Percentiles rank a stretch among this genome's conserved stretches.
Evolutionary conservation across 1,140 invertebrate species (phyloP).

Genomic region (Ericerus pela): DNA sequence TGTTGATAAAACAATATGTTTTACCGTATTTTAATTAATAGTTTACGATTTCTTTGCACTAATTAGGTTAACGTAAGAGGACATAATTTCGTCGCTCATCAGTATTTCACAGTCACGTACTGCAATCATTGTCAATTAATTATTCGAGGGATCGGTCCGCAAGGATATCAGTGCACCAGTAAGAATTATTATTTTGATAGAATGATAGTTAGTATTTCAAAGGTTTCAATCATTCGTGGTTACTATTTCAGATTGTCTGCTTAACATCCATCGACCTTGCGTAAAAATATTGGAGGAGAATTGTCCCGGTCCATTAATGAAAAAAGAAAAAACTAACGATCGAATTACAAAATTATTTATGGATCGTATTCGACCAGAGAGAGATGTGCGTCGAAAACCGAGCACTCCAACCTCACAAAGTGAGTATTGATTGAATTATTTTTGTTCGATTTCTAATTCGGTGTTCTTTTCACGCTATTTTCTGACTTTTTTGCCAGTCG

Average conservation of each 20-base stretch:
- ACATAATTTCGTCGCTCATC: slow-evolving; percentile 76
- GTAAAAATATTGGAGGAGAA: slow-evolving; percentile 65
- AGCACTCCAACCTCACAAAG: slow-evolving; percentile 33
- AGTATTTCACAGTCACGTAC: slow-evolving; percentile 74
- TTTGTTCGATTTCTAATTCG: not conserved
- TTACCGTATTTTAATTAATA: not conserved
- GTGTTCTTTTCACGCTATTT: not conserved
- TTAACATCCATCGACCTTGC: slow-evolving; percentile 76
- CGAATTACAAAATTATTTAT: slow-evolving; percentile 59
- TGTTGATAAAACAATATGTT: not conserved
- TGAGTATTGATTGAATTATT: slow-evolving; percentile 25
- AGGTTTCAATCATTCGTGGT: not conserved
- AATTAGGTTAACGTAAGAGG: slow-evolving; percentile 53
- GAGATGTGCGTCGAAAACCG: slow-evolving; percentile 35
- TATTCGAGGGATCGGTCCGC: slow-evolving; percentile 84
- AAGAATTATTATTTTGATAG: too few relatives aligned
- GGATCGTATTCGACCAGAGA: slow-evolving; percentile 49
- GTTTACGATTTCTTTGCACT: not conserved
- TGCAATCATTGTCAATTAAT: slow-evolving; percentile 87
- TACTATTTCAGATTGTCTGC: slow-evolving; percentile 54
- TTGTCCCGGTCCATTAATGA: slow-evolving; percentile 60
- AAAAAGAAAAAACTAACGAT: slow-evolving; percentile 47
- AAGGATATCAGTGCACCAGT: slow-evolving; percentile 83
- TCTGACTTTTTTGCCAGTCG: not conserved
- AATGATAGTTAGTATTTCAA: too few relatives aligned